phyloP scores from a whole-genome alignment of 1,140 invertebrate genomes.

The Metopolophium dirhodum region DNA sequence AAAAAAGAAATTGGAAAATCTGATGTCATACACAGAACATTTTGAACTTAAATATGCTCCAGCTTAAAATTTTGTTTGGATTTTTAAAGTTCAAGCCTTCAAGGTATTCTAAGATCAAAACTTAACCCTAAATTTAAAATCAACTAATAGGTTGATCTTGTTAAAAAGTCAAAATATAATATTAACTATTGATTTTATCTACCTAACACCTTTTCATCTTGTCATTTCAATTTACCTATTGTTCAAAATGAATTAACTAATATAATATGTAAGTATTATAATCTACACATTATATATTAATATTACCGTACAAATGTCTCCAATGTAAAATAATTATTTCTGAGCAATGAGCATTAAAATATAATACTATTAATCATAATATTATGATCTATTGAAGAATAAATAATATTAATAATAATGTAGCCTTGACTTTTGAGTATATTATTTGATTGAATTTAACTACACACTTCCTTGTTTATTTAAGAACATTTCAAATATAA shows the following conservation, averaged over 20 bases:
- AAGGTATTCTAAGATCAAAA: no score
- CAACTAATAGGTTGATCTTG: no score
- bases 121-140: no score
- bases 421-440: not conserved
- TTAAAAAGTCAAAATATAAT: not conserved
- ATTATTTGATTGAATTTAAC: constrained; percentile 4
- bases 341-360: not conserved
- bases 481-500: not conserved
- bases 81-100: no score
- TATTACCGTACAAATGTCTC: not conserved
- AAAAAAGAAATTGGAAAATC: not conserved
- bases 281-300: not conserved
- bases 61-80: no score
- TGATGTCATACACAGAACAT: not conserved
- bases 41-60: not conserved
- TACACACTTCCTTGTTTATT: not conserved
- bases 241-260: not conserved
- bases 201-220: not conserved
- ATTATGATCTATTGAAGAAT: not conserved
- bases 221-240: not conserved
- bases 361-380: not conserved
- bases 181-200: not conserved
- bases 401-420: not conserved
- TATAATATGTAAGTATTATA: not conserved
- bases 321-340: not conserved